phyloP scores from a whole-genome alignment of 2,113 vertebrate genomes.

The Benitochromis conjunctus region DNA sequence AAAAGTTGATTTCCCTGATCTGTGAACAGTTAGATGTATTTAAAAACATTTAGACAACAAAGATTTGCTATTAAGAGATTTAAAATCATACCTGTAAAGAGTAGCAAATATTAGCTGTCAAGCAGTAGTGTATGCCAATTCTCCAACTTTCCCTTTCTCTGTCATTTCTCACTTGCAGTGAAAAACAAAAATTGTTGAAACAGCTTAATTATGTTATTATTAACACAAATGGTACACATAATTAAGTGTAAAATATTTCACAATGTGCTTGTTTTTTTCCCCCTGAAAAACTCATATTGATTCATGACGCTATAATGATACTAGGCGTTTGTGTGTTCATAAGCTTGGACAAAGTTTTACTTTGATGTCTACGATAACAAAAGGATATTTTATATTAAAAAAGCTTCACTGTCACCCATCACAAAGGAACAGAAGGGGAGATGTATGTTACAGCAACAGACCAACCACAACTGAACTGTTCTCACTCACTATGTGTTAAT shows the following conservation, averaged over 20 bases:
- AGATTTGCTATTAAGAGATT: background rate
- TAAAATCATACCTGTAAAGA: background rate
- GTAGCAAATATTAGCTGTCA: background rate
- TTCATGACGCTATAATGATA: background rate
- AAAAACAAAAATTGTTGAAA: too few species aligned
- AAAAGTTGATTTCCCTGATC: background rate
- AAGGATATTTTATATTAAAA: background rate
- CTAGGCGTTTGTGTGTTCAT: background rate
- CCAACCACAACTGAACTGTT: background rate
- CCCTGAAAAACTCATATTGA: background rate
- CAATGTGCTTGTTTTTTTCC: too few species aligned
- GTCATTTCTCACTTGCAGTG: too few species aligned
- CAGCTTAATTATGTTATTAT: too few species aligned
- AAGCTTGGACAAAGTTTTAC: background rate
- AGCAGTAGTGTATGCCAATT: background rate
- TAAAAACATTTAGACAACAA: background rate
- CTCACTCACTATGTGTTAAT: too few species aligned
- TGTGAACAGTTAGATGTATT: background rate
- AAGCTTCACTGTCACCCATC: background rate
- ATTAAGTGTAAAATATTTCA: too few species aligned
- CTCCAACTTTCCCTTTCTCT: too few species aligned
- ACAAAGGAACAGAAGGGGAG: background rate
- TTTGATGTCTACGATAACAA: background rate
- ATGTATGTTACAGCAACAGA: background rate
- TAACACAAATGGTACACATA: too few species aligned